Conservation (phyloP, 2,888 invertebrate genomes). For the Athalia circularis region DNA sequence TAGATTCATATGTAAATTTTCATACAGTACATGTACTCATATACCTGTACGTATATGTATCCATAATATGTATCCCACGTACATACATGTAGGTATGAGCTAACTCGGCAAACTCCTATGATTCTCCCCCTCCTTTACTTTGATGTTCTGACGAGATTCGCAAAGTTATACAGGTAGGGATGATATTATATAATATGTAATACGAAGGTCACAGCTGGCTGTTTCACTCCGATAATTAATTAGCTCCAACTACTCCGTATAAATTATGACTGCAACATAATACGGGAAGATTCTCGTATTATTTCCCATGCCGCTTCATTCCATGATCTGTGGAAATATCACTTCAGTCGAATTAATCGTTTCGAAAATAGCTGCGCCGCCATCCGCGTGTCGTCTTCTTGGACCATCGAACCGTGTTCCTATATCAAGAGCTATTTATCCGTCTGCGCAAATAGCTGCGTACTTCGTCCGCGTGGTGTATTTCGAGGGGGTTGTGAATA, state of each 20-base stretch:
- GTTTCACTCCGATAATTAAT: conserved; percentile 8
- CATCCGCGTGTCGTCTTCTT: neutral
- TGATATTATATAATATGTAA: neutral
- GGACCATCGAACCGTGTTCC: neutral
- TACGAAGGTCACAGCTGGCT: neutral
- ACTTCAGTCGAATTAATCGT: conserved; percentile 5
- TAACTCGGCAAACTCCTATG: neutral
- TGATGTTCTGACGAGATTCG: conserved; percentile 9
- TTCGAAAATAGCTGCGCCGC: conserved; percentile 7
- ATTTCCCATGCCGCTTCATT: conserved; percentile 9
- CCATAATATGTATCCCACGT: neutral
- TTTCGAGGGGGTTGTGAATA: too few species aligned
- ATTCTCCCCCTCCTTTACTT: neutral
- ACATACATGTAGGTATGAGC: neutral
- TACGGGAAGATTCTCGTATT: neutral
- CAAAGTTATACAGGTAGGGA: conserved; percentile 6
- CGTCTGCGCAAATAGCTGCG: too few species aligned
- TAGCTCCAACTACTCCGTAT: conserved; percentile 13
- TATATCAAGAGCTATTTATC: too few species aligned
- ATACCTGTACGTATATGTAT: neutral
- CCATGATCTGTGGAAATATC: neutral
- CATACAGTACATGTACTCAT: neutral
- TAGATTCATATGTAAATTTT: too few species aligned
- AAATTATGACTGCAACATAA: neutral
- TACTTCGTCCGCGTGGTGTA: too few species aligned